Evolutionary conservation across 2,888 invertebrate genomes (phyloP).

Genomic region (Tenthredo mesomela): DNA sequence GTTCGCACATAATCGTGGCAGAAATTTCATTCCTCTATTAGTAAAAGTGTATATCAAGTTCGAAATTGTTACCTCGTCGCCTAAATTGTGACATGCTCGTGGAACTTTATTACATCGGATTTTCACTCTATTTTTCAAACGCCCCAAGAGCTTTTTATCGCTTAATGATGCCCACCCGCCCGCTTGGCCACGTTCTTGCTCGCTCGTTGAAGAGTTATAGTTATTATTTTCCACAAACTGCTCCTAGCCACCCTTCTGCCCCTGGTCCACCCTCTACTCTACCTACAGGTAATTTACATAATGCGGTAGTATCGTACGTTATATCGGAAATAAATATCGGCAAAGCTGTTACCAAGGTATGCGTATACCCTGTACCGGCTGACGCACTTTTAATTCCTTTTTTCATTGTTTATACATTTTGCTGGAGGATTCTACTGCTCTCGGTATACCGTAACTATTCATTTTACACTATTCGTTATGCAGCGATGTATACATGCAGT

Average conservation of each 20-base stretch:
- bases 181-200: conserved; percentile 38
- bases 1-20: neutral
- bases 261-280: neutral
- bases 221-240: conserved; percentile 52
- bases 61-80: neutral
- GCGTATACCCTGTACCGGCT: conserved; percentile 39
- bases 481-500: neutral
- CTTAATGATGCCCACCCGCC: conserved; percentile 50
- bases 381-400: conserved; percentile 45
- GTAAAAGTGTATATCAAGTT: neutral
- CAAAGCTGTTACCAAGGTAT: conserved; percentile 54
- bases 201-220: conserved; percentile 51
- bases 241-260: conserved; percentile 32
- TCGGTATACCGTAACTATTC: neutral
- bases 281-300: conserved; percentile 53
- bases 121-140: conserved; percentile 44
- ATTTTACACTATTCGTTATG: neutral
- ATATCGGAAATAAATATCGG: conserved; percentile 54
- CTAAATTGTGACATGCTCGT: neutral
- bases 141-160: conserved; percentile 47
- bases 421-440: neutral
- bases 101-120: neutral
- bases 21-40: neutral
- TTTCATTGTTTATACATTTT: conserved; percentile 41
- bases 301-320: conserved; percentile 54